A percentile compares a stretch with the other conserved stretches of the same genome.
Evolutionary conservation across 2,888 invertebrate genomes (phyloP).

Genomic region (Lordiphosa andalusiaca): DNA sequence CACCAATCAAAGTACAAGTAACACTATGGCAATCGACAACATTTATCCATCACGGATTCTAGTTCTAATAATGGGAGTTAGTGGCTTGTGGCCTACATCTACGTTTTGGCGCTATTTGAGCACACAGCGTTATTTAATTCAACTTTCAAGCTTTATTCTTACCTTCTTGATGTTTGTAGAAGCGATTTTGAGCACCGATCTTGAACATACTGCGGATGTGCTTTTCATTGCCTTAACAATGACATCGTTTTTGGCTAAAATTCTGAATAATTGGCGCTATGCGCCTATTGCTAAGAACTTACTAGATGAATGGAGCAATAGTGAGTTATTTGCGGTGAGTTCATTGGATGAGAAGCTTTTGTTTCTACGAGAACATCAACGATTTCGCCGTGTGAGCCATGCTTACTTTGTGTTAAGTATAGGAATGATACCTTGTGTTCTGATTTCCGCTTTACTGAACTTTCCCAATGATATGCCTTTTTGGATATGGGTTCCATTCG

Average conservation of each 20-base stretch:
- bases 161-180: slow-evolving; percentile 44
- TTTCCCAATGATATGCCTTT: slow-evolving; percentile 45
- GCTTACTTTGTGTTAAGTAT: slow-evolving; percentile 33
- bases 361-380: slow-evolving; percentile 33
- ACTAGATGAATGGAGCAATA: slow-evolving; percentile 41
- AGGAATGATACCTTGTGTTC: slow-evolving; percentile 24
- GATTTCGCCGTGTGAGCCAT: slow-evolving; percentile 16
- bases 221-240: slow-evolving; percentile 39
- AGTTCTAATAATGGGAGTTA: slow-evolving; percentile 15
- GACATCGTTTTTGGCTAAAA: slow-evolving; percentile 34
- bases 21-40: slow-evolving; percentile 34
- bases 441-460: slow-evolving; percentile 30
- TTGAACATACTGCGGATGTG: slow-evolving; percentile 39
- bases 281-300: slow-evolving; percentile 25
- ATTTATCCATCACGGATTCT: slow-evolving; percentile 29
- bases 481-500: slow-evolving; percentile 46
- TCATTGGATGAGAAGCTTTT: slow-evolving; percentile 26
- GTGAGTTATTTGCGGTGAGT: slow-evolving; percentile 14
- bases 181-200: slow-evolving; percentile 35
- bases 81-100: slow-evolving; percentile 30
- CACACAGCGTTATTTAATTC: no score
- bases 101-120: background rate
- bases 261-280: slow-evolving; percentile 40
- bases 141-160: slow-evolving; percentile 16
- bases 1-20: slow-evolving; percentile 7